Evolutionary conservation across 2,113 vertebrate species (phyloP).

Genomic region (Pituophis catenifer): DNA sequence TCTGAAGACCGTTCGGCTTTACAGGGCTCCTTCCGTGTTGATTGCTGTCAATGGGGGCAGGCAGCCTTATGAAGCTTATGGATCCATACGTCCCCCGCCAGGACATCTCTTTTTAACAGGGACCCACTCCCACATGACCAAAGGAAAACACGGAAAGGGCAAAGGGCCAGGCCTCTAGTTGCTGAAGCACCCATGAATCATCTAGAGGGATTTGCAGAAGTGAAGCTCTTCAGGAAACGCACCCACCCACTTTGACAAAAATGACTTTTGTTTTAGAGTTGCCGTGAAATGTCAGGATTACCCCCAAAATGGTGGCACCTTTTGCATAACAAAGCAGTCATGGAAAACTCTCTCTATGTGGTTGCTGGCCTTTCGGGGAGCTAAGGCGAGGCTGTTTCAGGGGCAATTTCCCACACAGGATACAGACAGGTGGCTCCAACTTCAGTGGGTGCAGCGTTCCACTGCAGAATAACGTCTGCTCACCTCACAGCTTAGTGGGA

Average conservation of each 20-base stretch:
- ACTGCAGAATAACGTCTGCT: background rate
- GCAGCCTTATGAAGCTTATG: background rate
- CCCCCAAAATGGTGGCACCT: background rate
- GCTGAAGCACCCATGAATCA: background rate
- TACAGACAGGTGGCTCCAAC: background rate
- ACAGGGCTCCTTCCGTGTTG: background rate
- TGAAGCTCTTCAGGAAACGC: background rate
- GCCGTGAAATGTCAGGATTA: background rate
- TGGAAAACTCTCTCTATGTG: background rate
- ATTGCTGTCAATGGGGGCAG: background rate
- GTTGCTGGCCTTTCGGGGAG: background rate
- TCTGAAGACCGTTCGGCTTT: background rate
- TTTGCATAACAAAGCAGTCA: background rate
- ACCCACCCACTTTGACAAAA: background rate
- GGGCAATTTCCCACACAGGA: background rate
- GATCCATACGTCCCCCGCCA: background rate
- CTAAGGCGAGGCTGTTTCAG: background rate
- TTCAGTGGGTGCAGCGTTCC: background rate
- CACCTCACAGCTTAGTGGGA: background rate
- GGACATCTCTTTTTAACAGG: background rate
- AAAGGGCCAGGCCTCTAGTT: background rate
- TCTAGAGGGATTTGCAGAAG: background rate
- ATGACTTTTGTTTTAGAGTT: background rate
- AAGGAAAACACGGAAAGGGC: background rate
- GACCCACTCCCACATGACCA: background rate